Percentiles rank a stretch among this genome's conserved stretches.
Conservation (phyloP, 2,888 invertebrate genomes). For the Zootermopsis nevadensis region DNA sequence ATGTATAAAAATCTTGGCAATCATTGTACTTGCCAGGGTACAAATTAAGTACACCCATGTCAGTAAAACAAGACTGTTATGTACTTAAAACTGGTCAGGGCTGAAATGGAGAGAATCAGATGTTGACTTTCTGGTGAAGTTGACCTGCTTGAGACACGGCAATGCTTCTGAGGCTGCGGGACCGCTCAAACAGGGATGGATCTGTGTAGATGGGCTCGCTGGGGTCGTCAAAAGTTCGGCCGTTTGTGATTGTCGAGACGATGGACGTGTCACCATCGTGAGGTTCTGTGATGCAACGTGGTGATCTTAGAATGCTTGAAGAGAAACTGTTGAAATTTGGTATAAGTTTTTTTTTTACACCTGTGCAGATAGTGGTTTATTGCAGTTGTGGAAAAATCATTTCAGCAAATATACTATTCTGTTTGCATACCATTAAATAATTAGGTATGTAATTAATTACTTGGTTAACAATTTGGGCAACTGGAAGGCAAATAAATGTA, state of each 20-base stretch:
- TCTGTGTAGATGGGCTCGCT: constrained; percentile 95
- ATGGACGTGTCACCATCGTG: constrained; percentile 29
- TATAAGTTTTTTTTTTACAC: background rate
- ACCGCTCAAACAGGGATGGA: constrained; percentile 84
- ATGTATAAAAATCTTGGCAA: constrained; percentile 3
- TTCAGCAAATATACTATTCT: no score
- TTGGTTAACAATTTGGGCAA: no score
- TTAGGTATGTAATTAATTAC: background rate
- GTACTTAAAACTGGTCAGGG: background rate
- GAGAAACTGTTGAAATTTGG: background rate
- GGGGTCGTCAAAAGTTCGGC: constrained; percentile 80
- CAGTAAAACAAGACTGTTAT: background rate
- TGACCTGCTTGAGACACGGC: constrained; percentile 53
- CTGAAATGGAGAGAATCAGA: background rate
- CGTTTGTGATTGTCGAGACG: constrained; percentile 36
- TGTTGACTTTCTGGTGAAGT: constrained; percentile 39
- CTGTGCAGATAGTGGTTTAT: no score
- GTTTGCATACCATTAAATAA: no score
- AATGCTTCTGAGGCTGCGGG: constrained; percentile 76
- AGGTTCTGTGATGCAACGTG: constrained; percentile 4
- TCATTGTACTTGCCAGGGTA: constrained; percentile 25
- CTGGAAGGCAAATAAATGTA: no score
- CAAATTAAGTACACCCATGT: constrained; percentile 8
- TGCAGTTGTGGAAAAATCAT: no score
- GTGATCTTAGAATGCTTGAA: constrained; percentile 18